A percentile compares a stretch with the other conserved stretches of the same genome.
phyloP scores from a whole-genome alignment of 2,888 invertebrate species.

The Dusona sp. region DNA sequence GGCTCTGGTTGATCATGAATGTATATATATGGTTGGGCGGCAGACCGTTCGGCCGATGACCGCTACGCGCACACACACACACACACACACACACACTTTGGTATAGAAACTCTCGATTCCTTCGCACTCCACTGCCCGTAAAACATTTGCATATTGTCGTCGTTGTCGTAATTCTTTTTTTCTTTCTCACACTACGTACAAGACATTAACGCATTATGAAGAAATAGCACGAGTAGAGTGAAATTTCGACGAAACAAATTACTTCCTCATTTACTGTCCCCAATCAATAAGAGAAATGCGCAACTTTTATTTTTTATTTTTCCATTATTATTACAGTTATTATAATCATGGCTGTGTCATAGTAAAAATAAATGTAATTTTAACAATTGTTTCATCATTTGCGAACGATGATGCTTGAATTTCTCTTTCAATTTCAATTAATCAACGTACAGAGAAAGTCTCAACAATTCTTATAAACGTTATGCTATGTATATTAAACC shows the following conservation, averaged over 20 bases:
- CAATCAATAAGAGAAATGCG: background rate
- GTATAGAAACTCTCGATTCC: conserved; percentile 66
- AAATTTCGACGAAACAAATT: background rate
- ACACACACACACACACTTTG: conserved; percentile 23
- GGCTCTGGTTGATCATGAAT: conserved; percentile 77
- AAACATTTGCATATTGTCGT: conserved; percentile 65
- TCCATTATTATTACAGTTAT: background rate
- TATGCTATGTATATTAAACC: background rate
- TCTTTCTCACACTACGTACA: background rate
- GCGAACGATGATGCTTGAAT: conserved; percentile 1
- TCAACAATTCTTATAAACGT: background rate
- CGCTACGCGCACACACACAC: conserved; percentile 68
- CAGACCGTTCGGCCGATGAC: conserved; percentile 79
- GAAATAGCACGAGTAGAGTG: conserved; percentile 29
- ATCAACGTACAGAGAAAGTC: conserved; percentile 57
- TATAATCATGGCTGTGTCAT: background rate
- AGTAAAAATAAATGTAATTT: background rate
- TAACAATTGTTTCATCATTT: background rate
- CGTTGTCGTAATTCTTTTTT: background rate
- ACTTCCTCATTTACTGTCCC: background rate
- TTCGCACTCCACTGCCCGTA: conserved; percentile 60
- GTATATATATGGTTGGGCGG: conserved; percentile 43
- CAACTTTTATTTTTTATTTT: background rate
- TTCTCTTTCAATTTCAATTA: conserved; percentile 22
- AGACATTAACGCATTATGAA: conserved; percentile 46